phyloP scores from a whole-genome alignment of 2,113 vertebrate genomes.

The Gallinago media region DNA sequence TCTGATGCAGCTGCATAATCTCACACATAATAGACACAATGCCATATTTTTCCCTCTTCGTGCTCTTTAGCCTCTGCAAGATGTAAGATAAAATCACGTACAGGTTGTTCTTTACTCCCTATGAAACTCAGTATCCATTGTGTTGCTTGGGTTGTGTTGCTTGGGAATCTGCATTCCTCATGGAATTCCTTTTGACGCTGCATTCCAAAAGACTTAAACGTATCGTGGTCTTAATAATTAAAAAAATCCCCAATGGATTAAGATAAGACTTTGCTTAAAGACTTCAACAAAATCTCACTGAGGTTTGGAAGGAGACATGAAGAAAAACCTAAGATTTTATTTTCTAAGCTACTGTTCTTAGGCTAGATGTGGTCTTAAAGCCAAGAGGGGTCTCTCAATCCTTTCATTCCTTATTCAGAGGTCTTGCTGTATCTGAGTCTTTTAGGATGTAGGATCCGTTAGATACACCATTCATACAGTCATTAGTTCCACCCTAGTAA shows the following conservation, averaged over 20 bases:
- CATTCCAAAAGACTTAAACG: not conserved
- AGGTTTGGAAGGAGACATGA: not conserved
- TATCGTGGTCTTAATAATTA: not conserved
- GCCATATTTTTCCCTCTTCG: not conserved
- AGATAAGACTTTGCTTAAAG: not conserved
- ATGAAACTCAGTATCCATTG: not conserved
- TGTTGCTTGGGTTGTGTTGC: not conserved
- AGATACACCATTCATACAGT: not conserved
- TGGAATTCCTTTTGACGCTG: not conserved
- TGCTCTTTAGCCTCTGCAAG: not conserved
- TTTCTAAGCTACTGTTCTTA: not conserved
- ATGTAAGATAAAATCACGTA: not conserved
- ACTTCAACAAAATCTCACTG: not conserved
- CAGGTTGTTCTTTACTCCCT: not conserved
- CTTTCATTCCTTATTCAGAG: not conserved
- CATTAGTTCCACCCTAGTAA: not conserved
- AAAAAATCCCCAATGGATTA: not conserved
- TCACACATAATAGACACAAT: not conserved
- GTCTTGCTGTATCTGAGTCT: not conserved
- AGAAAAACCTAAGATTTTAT: not conserved
- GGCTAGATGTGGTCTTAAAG: not conserved
- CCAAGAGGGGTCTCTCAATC: not conserved
- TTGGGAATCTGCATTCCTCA: not conserved
- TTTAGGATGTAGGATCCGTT: not conserved
- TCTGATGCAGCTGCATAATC: slow-evolving; percentile 30